Evolutionary conservation across 2,888 invertebrate species (phyloP).

Genomic region (Serrognathus titanus): DNA sequence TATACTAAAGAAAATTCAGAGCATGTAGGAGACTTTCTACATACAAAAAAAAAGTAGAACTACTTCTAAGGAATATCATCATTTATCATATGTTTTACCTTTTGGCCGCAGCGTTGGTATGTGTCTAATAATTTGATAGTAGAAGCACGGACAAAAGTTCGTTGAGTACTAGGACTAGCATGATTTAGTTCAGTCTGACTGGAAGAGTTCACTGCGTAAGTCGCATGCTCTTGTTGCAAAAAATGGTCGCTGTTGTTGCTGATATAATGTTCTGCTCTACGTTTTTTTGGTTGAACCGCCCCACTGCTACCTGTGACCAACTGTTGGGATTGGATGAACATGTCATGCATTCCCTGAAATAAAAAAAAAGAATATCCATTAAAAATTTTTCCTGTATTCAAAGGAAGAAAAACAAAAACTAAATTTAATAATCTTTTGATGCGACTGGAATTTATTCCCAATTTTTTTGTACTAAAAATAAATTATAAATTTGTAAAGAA

Average conservation of each 20-base stretch:
- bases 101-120: conserved; percentile 65
- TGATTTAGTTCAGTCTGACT: conserved; percentile 40
- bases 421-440: too few relatives aligned
- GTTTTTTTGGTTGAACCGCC: conserved; percentile 43
- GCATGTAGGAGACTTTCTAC: too few relatives aligned
- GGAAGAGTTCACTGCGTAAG: conserved; percentile 46
- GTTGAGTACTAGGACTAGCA: conserved; percentile 43
- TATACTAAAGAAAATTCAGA: too few relatives aligned
- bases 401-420: too few relatives aligned
- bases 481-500: too few relatives aligned
- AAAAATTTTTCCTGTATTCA: neutral
- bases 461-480: too few relatives aligned
- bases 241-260: conserved; percentile 39
- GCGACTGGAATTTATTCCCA: too few relatives aligned
- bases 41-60: too few relatives aligned
- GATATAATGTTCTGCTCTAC: conserved; percentile 43
- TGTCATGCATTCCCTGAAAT: conserved; percentile 80
- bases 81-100: conserved; percentile 46
- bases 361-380: conserved; percentile 23
- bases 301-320: conserved; percentile 52
- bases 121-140: conserved; percentile 66
- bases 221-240: conserved; percentile 46
- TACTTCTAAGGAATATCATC: neutral
- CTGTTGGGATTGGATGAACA: conserved; percentile 72
- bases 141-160: conserved; percentile 60